Evolutionary conservation across 2,888 invertebrate genomes (phyloP).

Genomic region (Lasioglossum morio): DNA sequence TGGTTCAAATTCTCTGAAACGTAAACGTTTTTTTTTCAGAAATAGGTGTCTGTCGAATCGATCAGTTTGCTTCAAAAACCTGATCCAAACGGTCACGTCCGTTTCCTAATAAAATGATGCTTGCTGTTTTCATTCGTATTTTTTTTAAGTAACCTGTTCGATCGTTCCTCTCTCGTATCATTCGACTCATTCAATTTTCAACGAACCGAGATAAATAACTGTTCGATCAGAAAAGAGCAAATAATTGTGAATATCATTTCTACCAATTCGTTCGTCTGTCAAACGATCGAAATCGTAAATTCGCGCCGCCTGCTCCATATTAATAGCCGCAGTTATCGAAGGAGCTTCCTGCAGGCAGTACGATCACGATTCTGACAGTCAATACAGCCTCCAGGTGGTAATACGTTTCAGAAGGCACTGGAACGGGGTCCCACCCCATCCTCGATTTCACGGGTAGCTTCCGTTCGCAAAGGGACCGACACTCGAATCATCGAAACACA

Average conservation of each 20-base stretch:
- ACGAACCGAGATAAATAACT: background rate
- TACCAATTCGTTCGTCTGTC: background rate
- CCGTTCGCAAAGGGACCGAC: background rate
- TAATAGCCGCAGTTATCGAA: background rate
- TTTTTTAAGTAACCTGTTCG: background rate
- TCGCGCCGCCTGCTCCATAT: background rate
- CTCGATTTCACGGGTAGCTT: conserved; percentile 5
- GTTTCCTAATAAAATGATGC: background rate
- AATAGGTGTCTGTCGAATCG: background rate
- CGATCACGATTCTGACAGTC: background rate
- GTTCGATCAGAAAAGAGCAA: background rate
- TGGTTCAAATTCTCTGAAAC: too few species aligned
- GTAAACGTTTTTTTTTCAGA: background rate
- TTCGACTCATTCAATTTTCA: background rate
- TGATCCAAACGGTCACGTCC: background rate
- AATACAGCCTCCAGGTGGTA: conserved; percentile 7
- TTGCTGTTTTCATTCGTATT: background rate
- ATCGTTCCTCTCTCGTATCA: background rate
- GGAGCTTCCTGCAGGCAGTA: background rate
- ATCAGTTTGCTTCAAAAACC: background rate
- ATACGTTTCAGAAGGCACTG: background rate
- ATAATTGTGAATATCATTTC: background rate
- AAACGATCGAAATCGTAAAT: background rate
- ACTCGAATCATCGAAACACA: conserved; percentile 10
- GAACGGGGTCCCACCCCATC: background rate